Evolutionary conservation across 2,888 invertebrate genomes (phyloP).

Genomic region (Idaea straminata): DNA sequence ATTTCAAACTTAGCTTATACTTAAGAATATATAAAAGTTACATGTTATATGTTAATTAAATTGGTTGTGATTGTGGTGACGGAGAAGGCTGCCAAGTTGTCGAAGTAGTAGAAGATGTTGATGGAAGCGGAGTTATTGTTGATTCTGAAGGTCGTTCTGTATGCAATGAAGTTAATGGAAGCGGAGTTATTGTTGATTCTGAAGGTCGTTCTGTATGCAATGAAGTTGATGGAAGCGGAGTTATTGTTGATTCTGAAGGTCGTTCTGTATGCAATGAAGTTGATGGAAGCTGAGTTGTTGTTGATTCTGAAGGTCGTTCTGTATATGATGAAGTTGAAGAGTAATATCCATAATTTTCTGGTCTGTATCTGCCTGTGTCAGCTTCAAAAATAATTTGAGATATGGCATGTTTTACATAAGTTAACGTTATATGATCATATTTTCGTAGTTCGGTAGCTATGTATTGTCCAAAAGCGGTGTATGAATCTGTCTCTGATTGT

Average conservation of each 20-base stretch:
- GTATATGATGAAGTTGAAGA: background rate
- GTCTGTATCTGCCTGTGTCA: conserved; percentile 23
- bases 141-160: too few species aligned
- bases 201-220: too few species aligned
- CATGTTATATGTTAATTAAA: conserved; percentile 10
- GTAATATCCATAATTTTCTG: conserved; percentile 7
- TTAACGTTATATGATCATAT: conserved; percentile 29
- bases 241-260: too few species aligned
- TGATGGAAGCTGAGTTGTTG: too few species aligned
- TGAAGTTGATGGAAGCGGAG: too few species aligned
- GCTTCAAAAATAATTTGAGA: conserved; percentile 30
- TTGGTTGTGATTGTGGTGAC: conserved; percentile 10
- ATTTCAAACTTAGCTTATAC: conserved; percentile 8
- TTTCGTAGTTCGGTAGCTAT: conserved; percentile 29
- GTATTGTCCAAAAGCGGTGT: conserved; percentile 26
- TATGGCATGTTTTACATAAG: conserved; percentile 30
- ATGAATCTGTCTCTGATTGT: conserved; percentile 28
- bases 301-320: too few species aligned
- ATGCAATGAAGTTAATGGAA: too few species aligned
- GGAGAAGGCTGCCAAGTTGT: conserved; percentile 12
- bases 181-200: too few species aligned
- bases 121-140: conserved; percentile 6
- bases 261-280: too few species aligned
- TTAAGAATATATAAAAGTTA: conserved; percentile 9
- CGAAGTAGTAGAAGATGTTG: conserved; percentile 10